phyloP scores from a whole-genome alignment of 2,113 vertebrate genomes.

The crab-eating macaque (Macaca fascicularis) region DNA sequence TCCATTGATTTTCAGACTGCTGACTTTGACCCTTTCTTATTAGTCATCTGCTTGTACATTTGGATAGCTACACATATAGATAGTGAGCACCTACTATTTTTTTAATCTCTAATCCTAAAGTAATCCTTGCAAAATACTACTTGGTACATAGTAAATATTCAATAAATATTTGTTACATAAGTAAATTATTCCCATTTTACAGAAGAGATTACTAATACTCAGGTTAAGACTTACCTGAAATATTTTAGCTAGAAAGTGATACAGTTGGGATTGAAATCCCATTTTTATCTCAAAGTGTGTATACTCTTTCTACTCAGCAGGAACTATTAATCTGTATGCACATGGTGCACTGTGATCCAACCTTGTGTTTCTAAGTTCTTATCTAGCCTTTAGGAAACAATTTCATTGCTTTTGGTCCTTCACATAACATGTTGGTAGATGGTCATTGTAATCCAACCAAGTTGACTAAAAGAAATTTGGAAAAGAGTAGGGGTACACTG shows the following conservation, averaged over 20 bases:
- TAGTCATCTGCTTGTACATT: neutral
- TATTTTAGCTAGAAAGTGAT: neutral
- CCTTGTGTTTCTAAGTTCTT: neutral
- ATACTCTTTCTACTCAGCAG: neutral
- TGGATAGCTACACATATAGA: neutral
- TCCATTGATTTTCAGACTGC: neutral
- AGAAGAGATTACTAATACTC: neutral
- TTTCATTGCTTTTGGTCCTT: neutral
- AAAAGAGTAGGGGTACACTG: neutral
- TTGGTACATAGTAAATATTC: neutral
- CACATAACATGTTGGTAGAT: neutral
- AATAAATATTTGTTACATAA: slow-evolving; percentile 23
- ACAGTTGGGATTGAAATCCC: neutral
- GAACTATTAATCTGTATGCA: neutral
- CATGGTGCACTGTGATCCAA: neutral
- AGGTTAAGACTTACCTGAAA: slow-evolving; percentile 25
- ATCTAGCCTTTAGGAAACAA: neutral
- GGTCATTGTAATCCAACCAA: neutral
- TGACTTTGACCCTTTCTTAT: neutral
- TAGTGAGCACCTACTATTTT: neutral
- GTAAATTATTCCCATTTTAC: slow-evolving; percentile 10
- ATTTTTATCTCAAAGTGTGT: neutral
- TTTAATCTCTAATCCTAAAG: slow-evolving; percentile 4
- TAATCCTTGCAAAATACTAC: neutral
- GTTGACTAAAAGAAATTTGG: neutral